These are phyloP conservation scores for Heteropelma amictum DNA, from an alignment of 2,888 invertebrate genomes.

Conservation along the genomic window DNA sequence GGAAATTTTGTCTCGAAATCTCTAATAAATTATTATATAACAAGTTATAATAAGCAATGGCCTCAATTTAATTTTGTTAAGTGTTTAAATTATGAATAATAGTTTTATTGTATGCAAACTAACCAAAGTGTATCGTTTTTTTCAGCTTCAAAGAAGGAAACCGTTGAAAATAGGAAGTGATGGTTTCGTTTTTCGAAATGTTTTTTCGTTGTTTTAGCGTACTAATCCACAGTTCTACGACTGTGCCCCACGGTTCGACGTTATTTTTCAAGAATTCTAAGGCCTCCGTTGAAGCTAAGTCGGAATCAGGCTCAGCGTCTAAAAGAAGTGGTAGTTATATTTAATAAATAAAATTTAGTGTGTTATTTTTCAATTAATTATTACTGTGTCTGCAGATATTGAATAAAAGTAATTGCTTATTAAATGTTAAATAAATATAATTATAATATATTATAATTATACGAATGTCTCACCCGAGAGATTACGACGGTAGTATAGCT, in stretches of 20 bases:
- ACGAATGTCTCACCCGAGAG: not conserved
- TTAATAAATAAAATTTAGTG: not conserved
- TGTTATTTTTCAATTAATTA: not conserved
- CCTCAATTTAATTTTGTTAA: not conserved
- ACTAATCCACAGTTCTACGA: not conserved
- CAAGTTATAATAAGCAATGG: not conserved
- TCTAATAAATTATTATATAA: not conserved
- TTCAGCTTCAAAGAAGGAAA: constrained; percentile 5
- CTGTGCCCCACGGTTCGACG: constrained; percentile 3
- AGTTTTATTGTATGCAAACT: not conserved
- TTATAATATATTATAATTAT: not conserved
- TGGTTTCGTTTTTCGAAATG: not conserved
- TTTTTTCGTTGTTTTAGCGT: not conserved
- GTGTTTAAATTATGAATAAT: constrained; percentile 1
- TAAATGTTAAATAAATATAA: too few species aligned
- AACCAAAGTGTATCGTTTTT: constrained; percentile 4
- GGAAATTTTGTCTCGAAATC: constrained; percentile 1
- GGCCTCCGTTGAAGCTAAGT: not conserved
- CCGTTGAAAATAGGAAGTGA: not conserved
- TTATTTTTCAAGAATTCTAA: not conserved
- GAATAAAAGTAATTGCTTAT: not conserved
- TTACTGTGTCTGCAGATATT: not conserved
- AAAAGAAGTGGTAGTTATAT: not conserved
- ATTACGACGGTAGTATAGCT: not conserved
- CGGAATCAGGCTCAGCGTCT: not conserved